Evolutionary conservation across 92 coral and sea anemone species (phyloP), one percentile per base, ranked within the genome.

Genomic region (Parazoanthus atlanticus): DNA sequence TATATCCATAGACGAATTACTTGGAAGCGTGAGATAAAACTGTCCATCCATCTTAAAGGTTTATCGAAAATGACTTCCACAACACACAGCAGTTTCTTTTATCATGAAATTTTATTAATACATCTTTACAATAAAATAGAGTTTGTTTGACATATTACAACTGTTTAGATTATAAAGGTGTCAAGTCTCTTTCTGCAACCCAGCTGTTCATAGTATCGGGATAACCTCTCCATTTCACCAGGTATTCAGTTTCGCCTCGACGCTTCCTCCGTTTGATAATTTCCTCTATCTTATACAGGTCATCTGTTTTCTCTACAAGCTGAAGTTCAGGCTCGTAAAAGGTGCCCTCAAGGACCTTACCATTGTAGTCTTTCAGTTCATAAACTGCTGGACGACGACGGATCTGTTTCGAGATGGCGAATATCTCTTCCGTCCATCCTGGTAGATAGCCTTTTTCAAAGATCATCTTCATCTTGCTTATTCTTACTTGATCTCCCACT

Each of bases 401-500:
- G 65, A 90, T 71, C 0, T 56, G 52, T 58, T 90, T 90, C 28
- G 73, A 40, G 8, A 86, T 76, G 16, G 93, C 66, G 56, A 90
- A 86, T 40, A 86, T 86, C 72, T 90, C 93, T 46, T 77, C 69
- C n/a, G 69, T 61, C 69, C 69, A 61, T 8, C 69, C 69, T 12
- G 69, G 69, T 61, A 61, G n/a, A 61, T 78, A 90, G 0, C 92
- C 92, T 80, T 90, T 90, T 72, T 71, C 88, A 86, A 90, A 90
- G 3, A 25, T 47, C 15, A 74, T 76, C 46, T 86, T 90, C 89
- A n/a, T n/a, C n/a, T n/a, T n/a, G n/a, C n/a, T n/a, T n/a, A n/a
- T n/a, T n/a, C n/a, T n/a, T n/a, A n/a, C n/a, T n/a, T n/a, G n/a
- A n/a, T n/a, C n/a, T n/a, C n/a, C n/a, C n/a, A n/a, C n/a, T n/a